Evolutionary conservation across 2,113 vertebrate species (phyloP).

Genomic region (Saguinus midas): DNA sequence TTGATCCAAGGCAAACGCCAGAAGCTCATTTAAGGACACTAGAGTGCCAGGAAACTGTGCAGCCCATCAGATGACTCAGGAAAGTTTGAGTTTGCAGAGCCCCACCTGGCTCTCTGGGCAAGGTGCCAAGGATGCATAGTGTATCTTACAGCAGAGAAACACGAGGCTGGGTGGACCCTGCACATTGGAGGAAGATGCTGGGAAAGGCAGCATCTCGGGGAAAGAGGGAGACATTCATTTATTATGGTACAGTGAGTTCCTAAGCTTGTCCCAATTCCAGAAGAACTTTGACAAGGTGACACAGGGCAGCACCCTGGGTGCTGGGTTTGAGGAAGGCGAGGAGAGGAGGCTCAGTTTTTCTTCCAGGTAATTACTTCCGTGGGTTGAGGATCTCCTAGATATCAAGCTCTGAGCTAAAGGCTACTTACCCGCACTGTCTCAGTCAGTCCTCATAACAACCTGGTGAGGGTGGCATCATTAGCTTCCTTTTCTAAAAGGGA

Average conservation of each 20-base stretch:
- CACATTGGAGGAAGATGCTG: fast-evolving
- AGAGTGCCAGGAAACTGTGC: neutral
- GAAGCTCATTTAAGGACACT: neutral
- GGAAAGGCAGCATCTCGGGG: neutral
- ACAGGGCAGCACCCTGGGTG: neutral
- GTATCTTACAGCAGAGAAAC: fast-evolving
- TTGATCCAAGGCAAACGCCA: neutral
- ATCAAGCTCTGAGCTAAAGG: too few species aligned
- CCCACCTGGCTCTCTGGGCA: neutral
- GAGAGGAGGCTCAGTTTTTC: too few species aligned
- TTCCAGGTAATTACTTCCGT: neutral
- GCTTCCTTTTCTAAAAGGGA: neutral
- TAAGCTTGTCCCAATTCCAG: neutral
- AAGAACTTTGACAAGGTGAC: neutral
- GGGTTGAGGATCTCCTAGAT: fast-evolving
- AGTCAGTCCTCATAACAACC: neutral
- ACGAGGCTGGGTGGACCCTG: neutral
- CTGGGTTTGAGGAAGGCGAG: fast-evolving
- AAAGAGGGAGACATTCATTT: neutral
- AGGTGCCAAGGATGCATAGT: neutral
- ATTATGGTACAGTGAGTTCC: neutral
- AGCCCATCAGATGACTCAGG: neutral
- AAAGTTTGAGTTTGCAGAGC: neutral
- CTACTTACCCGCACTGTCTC: fast-evolving
- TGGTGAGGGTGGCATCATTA: fast-evolving